Percentiles rank a stretch among this genome's conserved stretches.
phyloP scores from a whole-genome alignment of 2,797 vertebrate genomes.

The Sorex maritimensis region DNA sequence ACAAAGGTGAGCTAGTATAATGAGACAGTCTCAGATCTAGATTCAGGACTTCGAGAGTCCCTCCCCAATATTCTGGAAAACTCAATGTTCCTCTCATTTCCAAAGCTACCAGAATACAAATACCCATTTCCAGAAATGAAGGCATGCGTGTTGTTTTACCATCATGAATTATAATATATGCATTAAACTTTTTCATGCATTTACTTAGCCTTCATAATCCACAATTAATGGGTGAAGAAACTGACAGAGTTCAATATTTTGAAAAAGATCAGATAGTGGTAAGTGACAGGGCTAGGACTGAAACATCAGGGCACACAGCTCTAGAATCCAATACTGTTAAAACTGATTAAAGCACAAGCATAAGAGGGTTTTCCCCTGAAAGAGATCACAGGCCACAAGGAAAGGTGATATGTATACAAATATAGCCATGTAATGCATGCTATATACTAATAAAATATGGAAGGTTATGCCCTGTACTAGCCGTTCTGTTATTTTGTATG shows the following conservation, averaged over 20 bases:
- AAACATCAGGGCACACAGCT: not conserved
- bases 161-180: not conserved
- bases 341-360: not conserved
- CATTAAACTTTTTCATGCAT: not conserved
- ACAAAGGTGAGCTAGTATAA: not conserved
- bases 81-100: not conserved
- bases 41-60: not conserved
- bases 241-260: not conserved
- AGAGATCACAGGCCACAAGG: not conserved
- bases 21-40: not conserved
- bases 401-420: not conserved
- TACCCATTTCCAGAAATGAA: not conserved
- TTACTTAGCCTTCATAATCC: not conserved
- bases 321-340: not conserved
- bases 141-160: not conserved
- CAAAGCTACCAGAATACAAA: not conserved
- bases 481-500: not conserved
- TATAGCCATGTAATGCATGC: not conserved
- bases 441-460: not conserved
- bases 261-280: not conserved
- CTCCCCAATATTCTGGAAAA: not conserved
- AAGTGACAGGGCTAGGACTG: not conserved
- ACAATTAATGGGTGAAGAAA: not conserved
- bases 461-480: not conserved
- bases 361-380: not conserved